phyloP scores from a whole-genome alignment of 2,888 invertebrate genomes.

The Chloromyia formosa region DNA sequence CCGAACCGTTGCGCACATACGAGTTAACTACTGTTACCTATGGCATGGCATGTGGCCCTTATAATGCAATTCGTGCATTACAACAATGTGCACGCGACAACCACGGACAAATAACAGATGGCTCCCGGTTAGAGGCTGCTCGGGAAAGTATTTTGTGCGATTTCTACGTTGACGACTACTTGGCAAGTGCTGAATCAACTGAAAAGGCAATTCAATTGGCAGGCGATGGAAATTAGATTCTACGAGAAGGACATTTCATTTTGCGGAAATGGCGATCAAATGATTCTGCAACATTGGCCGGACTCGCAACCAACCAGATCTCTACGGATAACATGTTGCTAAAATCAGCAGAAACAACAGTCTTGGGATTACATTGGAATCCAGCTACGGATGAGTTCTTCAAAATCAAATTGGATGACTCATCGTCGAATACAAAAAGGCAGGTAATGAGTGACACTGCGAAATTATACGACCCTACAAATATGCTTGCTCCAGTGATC shows the following conservation, averaged over 20 bases:
- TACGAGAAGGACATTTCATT: background rate
- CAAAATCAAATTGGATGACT: constrained; percentile 9
- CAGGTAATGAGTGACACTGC: background rate
- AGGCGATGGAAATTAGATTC: background rate
- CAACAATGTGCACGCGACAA: background rate
- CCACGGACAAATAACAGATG: no score
- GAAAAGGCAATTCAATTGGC: background rate
- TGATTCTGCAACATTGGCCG: background rate
- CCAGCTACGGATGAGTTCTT: constrained; percentile 18
- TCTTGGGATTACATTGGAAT: background rate
- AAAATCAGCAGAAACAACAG: background rate
- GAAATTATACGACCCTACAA: constrained; percentile 2
- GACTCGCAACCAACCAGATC: background rate
- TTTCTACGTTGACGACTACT: background rate
- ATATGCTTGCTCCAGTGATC: background rate
- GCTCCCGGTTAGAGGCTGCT: constrained; percentile 8
- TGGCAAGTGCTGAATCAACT: constrained; percentile 12
- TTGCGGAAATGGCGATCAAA: constrained; percentile 16
- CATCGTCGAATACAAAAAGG: constrained; percentile 1
- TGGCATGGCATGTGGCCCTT: no score
- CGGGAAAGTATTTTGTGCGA: constrained; percentile 10
- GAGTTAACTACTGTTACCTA: no score
- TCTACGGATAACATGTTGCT: background rate
- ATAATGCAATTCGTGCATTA: no score
- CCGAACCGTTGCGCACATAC: background rate